Base-by-base conservation (phyloP, 2,113 vertebrate species). In the Oncorhynchus gorbuscha region DNA sequence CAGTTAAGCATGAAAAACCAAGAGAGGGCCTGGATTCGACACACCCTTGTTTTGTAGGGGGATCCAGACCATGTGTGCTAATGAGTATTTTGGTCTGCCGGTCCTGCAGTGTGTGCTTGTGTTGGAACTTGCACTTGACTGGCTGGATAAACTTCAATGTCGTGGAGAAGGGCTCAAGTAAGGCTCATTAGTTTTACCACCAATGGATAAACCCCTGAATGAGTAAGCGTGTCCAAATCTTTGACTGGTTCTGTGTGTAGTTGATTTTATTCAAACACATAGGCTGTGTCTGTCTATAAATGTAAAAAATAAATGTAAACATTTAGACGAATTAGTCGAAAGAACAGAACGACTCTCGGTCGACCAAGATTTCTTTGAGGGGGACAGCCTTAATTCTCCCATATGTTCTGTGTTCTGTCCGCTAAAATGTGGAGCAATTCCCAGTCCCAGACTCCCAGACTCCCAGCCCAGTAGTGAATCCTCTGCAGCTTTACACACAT, bases 401-500 rank as follows among this genome's bases (percentile, higher is more conserved):
- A 39, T 9, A 39, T 8, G 39, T 39, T 39, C 39, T 39, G 39
- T 8, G 39, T 39, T 20, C 51, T 16, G 51, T 58, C 18, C 16
- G 5, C 51, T 58, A 58, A 16, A 16, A 58, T 58, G 51, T 20
- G 18, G 22, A 64, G 18, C 22, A 64, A n/a, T 39, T 39, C 66
- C 28, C 66, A 71, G 73, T 76, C 39, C 74, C 76, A 79, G 39
- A 12, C 49, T 76, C 39, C 74, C 76, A 79, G 39, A 12, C 49
- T 51, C 74, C 13, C 76, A 85, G 76, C 84, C 86, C 75, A 85
- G 76, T 86, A 86, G 83, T 18, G n/a, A 81, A 75, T 80, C 82
- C 81, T 85, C 81, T 16, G 73, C 75, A 81, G 84, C 48, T 77
- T 86, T 72, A 69, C 71, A 71, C 66, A 16, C 65, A 24, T 22